Evolutionary conservation across 2,797 vertebrate species (phyloP).

Genomic region (Borostomias antarcticus): DNA sequence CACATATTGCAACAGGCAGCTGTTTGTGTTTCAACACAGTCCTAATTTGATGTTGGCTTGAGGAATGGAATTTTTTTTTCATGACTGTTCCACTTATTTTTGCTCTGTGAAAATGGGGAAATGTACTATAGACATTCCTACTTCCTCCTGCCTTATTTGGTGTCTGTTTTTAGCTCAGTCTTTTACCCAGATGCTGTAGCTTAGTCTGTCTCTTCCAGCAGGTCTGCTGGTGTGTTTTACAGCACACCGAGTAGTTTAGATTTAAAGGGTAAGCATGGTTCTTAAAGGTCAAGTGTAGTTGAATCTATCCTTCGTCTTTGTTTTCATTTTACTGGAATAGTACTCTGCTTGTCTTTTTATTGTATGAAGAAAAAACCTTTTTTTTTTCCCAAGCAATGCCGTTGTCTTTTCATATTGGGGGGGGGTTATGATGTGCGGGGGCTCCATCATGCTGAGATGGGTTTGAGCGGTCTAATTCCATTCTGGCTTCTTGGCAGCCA

Average conservation of each 20-base stretch:
- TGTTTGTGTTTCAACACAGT: slow-evolving; percentile 37
- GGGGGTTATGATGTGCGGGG: slow-evolving; percentile 69
- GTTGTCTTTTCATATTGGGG: slow-evolving; percentile 62
- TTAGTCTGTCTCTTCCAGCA: slow-evolving; percentile 12
- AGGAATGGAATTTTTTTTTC: slow-evolving; percentile 43
- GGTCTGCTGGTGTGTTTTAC: slow-evolving; percentile 17
- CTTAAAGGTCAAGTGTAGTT: slow-evolving; percentile 55
- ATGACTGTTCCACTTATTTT: slow-evolving; percentile 44
- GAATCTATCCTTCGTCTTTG: slow-evolving; percentile 44
- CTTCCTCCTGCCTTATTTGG: too few relatives aligned
- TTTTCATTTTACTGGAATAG: slow-evolving; percentile 63
- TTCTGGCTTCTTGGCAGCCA: slow-evolving; percentile 38
- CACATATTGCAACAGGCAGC: slow-evolving; percentile 36
- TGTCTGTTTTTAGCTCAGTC: slow-evolving; percentile 1
- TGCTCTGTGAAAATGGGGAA: slow-evolving; percentile 1
- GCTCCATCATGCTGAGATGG: slow-evolving; percentile 56
- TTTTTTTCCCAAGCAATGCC: too few relatives aligned
- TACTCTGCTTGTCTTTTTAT: slow-evolving; percentile 64
- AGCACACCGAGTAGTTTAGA: slow-evolving; percentile 24
- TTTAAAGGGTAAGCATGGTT: slow-evolving; percentile 54
- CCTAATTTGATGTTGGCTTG: slow-evolving; percentile 16
- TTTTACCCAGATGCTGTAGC: slow-evolving; percentile 26
- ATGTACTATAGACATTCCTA: too few relatives aligned
- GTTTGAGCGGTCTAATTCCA: slow-evolving; percentile 62
- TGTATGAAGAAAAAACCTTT: slow-evolving; percentile 65